Conservation (phyloP, 2,113 vertebrate species). For the Platysteira castanea region DNA sequence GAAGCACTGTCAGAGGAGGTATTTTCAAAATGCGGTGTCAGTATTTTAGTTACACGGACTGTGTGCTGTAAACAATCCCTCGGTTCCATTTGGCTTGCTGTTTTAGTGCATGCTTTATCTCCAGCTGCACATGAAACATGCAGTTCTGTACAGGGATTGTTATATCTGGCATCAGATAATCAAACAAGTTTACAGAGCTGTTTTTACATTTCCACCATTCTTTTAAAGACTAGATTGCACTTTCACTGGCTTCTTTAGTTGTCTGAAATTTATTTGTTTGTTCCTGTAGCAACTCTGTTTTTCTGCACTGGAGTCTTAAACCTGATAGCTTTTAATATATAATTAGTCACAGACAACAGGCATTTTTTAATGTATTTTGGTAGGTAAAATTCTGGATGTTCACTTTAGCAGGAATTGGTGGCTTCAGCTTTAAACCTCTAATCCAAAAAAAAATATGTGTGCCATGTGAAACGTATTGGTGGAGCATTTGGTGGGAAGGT, state of each 20-base stretch:
- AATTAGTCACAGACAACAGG: not conserved
- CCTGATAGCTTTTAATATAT: not conserved
- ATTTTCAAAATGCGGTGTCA: not conserved
- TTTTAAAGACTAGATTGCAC: not conserved
- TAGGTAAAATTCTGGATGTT: not conserved
- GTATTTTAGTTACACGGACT: not conserved
- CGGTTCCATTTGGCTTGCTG: not conserved
- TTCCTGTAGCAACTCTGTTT: not conserved
- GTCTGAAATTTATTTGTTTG: not conserved
- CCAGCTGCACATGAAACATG: not conserved
- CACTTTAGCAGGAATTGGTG: constrained; percentile 68
- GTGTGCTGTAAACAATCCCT: not conserved
- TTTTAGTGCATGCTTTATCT: not conserved
- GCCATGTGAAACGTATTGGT: constrained; percentile 77
- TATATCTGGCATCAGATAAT: not conserved
- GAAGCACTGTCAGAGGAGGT: not conserved
- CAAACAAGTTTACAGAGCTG: not conserved
- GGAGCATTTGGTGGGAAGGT: constrained; percentile 82
- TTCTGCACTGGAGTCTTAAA: not conserved
- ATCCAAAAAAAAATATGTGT: constrained; percentile 73
- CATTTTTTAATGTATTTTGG: not conserved
- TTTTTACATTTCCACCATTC: not conserved
- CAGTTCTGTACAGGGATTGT: not conserved
- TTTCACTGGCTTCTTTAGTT: not conserved
- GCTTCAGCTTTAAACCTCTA: constrained; percentile 76